Evolutionary conservation across 1,140 invertebrate genomes (phyloP).

Genomic region (Drosophila kanapiae): DNA sequence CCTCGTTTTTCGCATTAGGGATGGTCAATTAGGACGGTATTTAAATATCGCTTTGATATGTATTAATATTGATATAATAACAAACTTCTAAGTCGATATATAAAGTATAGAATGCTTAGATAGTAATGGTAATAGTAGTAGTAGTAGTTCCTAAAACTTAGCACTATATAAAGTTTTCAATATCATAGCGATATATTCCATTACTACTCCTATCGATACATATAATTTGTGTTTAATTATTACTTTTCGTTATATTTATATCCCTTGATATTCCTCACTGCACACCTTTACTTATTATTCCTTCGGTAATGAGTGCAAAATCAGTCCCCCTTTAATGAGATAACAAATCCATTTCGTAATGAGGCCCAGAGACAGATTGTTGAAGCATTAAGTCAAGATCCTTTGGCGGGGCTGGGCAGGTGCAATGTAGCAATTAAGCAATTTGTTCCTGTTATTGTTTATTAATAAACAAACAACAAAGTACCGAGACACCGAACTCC

Average conservation of each 20-base stretch:
- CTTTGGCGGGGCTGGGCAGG: constrained; percentile 17
- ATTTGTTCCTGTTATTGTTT: constrained; percentile 77
- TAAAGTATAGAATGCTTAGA: too few species aligned
- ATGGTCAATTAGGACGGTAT: too few species aligned
- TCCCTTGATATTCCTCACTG: not conserved
- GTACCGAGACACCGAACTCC: constrained; percentile 31
- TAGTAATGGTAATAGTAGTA: too few species aligned
- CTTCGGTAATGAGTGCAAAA: constrained; percentile 55
- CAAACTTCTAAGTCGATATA: too few species aligned
- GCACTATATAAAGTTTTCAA: not conserved
- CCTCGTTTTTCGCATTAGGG: not conserved
- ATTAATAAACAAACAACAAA: constrained; percentile 81
- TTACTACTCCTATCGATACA: not conserved
- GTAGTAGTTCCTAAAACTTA: not conserved
- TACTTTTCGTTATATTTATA: not conserved
- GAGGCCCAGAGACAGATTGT: constrained; percentile 38
- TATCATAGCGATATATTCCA: not conserved
- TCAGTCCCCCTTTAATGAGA: constrained; percentile 63
- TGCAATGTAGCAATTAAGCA: constrained; percentile 72
- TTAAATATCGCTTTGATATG: not conserved
- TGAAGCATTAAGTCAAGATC: constrained; percentile 27
- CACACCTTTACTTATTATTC: not conserved
- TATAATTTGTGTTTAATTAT: too few species aligned
- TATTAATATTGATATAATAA: too few species aligned
- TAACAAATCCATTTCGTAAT: constrained; percentile 54